phyloP scores from a whole-genome alignment of 2,113 vertebrate species.

The Bos javanicus region DNA sequence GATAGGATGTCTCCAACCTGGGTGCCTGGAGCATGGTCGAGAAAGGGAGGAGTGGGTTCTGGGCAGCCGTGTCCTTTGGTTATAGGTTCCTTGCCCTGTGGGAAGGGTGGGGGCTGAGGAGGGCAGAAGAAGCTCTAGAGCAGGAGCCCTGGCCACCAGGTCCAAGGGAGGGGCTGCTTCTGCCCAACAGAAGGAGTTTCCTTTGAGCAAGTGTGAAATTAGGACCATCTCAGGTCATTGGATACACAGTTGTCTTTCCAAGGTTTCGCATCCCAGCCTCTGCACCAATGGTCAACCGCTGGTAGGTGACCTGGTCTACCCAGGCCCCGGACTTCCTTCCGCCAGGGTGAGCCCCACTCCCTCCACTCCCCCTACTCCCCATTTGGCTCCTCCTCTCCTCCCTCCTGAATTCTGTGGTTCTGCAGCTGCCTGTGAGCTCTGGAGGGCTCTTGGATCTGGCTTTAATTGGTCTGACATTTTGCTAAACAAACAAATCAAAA shows the following conservation, averaged over 20 bases:
- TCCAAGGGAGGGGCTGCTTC: not conserved
- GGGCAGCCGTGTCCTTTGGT: not conserved
- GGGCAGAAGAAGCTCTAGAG: not conserved
- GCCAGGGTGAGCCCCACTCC: rapidly evolving
- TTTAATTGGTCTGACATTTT: conserved; percentile 83
- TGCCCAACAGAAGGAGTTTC: not conserved
- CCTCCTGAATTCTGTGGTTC: conserved; percentile 25
- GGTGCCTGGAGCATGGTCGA: not conserved
- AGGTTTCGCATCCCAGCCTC: not conserved
- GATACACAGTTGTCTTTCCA: not conserved
- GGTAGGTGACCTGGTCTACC: not conserved
- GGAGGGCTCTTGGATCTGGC: conserved; percentile 41
- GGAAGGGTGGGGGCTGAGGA: not conserved
- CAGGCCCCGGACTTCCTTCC: not conserved
- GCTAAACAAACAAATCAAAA: conserved; percentile 80
- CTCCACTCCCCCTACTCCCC: not conserved
- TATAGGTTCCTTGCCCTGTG: not conserved
- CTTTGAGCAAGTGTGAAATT: not conserved
- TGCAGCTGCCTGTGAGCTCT: conserved; percentile 48
- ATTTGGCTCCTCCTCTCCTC: not conserved
- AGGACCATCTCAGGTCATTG: not conserved
- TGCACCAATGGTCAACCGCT: not conserved
- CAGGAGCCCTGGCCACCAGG: not conserved
- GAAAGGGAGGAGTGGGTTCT: not conserved
- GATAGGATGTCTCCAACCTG: not conserved